phyloP scores from a whole-genome alignment of 2,888 invertebrate genomes.

The Synergus japonicus region DNA sequence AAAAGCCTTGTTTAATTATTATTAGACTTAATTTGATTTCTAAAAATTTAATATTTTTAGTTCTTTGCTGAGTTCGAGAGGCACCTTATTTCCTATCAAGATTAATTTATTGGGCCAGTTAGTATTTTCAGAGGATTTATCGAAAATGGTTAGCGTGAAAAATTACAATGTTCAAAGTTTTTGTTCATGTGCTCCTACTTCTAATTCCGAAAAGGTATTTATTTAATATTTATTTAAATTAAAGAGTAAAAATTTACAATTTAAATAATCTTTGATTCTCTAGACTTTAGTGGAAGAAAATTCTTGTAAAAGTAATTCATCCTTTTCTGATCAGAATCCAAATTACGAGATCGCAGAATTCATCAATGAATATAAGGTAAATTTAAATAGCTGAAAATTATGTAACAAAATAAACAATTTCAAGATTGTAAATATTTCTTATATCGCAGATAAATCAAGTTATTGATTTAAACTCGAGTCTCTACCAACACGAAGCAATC shows the following conservation, averaged over 20 bases:
- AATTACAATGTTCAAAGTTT: constrained; percentile 79
- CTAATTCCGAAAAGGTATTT: constrained; percentile 52
- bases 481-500: constrained; percentile 58
- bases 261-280: constrained; percentile 37
- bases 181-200: constrained; percentile 33
- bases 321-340: background rate
- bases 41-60: too few relatives aligned
- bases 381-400: background rate
- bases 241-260: constrained; percentile 38
- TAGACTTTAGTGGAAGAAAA: constrained; percentile 15
- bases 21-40: background rate
- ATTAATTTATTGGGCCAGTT: constrained; percentile 80
- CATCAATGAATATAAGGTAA: constrained; percentile 82
- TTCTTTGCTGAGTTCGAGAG: constrained; percentile 76
- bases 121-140: constrained; percentile 81
- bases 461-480: constrained; percentile 65
- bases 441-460: constrained; percentile 65
- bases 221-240: background rate
- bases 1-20: background rate
- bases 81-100: constrained; percentile 79
- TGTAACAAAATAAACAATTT: background rate
- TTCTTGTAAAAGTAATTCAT: constrained; percentile 4
- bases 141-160: constrained; percentile 80
- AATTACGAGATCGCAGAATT: constrained; percentile 79
- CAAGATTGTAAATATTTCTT: constrained; percentile 33